These are phyloP conservation scores for Porites cylindrica DNA, from an alignment of 92 coral and sea anemone genomes.

Conservation along the genomic window DNA sequence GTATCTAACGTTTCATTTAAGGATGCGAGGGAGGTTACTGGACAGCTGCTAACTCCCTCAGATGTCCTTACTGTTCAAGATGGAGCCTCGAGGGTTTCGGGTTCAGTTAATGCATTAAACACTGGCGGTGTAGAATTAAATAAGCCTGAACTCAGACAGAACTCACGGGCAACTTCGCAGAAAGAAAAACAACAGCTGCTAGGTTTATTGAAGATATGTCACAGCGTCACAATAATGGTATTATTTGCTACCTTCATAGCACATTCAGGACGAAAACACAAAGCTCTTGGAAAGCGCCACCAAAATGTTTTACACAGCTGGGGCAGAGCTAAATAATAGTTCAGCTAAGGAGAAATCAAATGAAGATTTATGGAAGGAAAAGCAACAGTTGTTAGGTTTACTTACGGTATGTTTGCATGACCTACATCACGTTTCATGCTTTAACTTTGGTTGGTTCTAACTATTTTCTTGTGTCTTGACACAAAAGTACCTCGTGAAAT, in stretches of 20 bases:
- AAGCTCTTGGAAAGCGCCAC: constrained; percentile 23
- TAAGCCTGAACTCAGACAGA: constrained; percentile 34
- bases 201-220: constrained; percentile 77
- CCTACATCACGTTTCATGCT: neutral
- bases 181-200: constrained; percentile 68
- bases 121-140: constrained; percentile 76
- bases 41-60: neutral
- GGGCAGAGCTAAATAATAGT: constrained; percentile 63
- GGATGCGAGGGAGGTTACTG: neutral
- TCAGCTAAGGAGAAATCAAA: constrained; percentile 38
- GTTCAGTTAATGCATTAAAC: constrained; percentile 37
- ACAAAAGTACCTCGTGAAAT: neutral
- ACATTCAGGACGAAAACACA: constrained; percentile 33
- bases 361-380: constrained; percentile 34
- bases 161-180: constrained; percentile 43
- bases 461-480: too few relatives aligned
- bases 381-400: constrained; percentile 75
- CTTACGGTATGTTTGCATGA: constrained; percentile 63
- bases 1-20: neutral
- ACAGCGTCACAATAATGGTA: neutral
- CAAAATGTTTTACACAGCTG: constrained; percentile 45
- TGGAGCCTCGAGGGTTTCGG: constrained; percentile 37
- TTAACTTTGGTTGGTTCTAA: too few relatives aligned
- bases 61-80: constrained; percentile 40
- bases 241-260: neutral